Conservation (phyloP, 2,797 vertebrate species). For the Corythornis leucogaster region DNA sequence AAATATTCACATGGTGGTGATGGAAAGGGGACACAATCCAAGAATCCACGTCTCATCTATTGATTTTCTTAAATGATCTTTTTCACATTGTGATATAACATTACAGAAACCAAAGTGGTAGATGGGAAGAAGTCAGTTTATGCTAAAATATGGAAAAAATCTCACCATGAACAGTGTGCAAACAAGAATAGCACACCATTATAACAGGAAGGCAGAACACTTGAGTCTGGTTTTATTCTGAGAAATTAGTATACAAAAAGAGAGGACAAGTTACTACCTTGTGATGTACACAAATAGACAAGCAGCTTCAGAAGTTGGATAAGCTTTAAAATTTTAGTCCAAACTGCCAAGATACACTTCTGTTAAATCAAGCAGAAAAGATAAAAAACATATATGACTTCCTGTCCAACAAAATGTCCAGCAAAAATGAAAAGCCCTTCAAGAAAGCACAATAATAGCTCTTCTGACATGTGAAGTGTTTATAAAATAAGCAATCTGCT, state of each 20-base stretch:
- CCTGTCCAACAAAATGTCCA: not conserved
- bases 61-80: fast-evolving
- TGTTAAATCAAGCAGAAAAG: not conserved
- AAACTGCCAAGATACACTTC: not conserved
- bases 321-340: not conserved
- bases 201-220: not conserved
- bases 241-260: not conserved
- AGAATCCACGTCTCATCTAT: not conserved
- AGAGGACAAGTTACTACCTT: not conserved
- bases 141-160: not conserved
- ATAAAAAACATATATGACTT: not conserved
- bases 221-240: not conserved
- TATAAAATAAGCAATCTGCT: not conserved
- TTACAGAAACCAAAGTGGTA: not conserved
- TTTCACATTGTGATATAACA: not conserved
- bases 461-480: not conserved
- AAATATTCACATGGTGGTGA: not conserved
- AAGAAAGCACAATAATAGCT: not conserved
- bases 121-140: not conserved
- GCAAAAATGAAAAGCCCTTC: not conserved
- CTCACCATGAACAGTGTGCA: not conserved
- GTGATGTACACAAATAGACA: not conserved
- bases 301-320: not conserved
- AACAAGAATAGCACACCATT: not conserved
- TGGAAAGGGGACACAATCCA: not conserved